Base-by-base conservation (phyloP, 37 sponge, comb jelly and placozoan genomes). In the Trichoplax adhaerens region DNA sequence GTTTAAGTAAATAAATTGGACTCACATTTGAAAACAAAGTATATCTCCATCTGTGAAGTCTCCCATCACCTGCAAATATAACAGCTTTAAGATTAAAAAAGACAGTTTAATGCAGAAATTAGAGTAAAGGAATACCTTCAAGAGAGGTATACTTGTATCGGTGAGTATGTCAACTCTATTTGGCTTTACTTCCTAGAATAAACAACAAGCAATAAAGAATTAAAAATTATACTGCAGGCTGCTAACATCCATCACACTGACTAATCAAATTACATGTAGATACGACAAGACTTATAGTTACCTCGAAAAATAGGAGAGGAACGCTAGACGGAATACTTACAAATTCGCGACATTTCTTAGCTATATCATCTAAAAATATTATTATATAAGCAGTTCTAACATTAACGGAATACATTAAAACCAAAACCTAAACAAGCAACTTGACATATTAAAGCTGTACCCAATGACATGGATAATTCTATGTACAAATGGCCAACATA, bases 21-120 rank as follows among this genome's bases (percentile, higher is more conserved):
- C 75, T 47, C 3, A 83, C 84, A 80, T 88, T 55, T 90, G 91
- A 63, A 80, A 90, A 57, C 91, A 90, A 56, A 90, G 74, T 48
- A 90, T 90, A 72, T 90, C 91, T 7, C 91, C 91, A 83, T 90
- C 91, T 74, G 78, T 70, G 49, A 88, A 62, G 6, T 88, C 88
- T 50, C 84, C 88, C 65, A 84, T 62, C 82, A 81, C 50, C 56
- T 69, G 57, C 2, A 69, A 12, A 51, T 67, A 0, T 3, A 46
- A 1, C 29, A 29, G 29, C 29, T 29, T 29, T 29, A 29, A 29
- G 29, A 29, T 29, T 29, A 29, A 29, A 29, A 29, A 29, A 29
- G 29, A 29, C 29, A 29, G 29, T 29, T 29, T 29, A 29, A 29
- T 29, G 29, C 29, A 68, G 52, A 68, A 5, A 56, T 49, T 55